phyloP scores from a whole-genome alignment of 2,888 invertebrate species.

The Drosophila aldrichi region DNA sequence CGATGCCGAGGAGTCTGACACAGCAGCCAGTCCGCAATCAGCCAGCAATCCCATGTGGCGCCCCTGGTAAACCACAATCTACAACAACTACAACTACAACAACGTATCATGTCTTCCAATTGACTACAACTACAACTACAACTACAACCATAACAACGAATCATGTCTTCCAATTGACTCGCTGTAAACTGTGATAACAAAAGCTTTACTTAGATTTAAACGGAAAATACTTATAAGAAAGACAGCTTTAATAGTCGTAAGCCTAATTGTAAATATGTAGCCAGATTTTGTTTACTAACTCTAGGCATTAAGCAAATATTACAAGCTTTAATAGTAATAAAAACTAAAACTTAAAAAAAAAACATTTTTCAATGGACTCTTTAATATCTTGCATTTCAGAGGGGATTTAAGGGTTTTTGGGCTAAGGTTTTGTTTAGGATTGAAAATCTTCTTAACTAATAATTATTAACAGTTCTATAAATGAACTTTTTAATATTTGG shows the following conservation, averaged over 20 bases:
- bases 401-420: no score
- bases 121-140: conserved; percentile 30
- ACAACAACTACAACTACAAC: conserved; percentile 28
- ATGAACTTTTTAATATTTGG: no score
- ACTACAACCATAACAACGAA: conserved; percentile 51
- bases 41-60: conserved; percentile 66
- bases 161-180: conserved; percentile 65
- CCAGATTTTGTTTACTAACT: conserved; percentile 28
- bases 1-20: conserved; percentile 69
- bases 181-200: conserved; percentile 63
- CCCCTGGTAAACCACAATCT: conserved; percentile 65
- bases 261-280: conserved; percentile 2
- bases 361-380: conserved; percentile 3
- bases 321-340: conserved; percentile 60
- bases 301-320: conserved; percentile 32
- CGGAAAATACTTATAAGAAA: conserved; percentile 22
- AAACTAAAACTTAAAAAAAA: conserved; percentile 39
- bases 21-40: conserved; percentile 49
- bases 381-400: not conserved
- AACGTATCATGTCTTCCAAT: conserved; percentile 66
- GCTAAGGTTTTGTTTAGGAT: no score
- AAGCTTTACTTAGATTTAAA: conserved; percentile 58
- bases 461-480: no score
- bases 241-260: conserved; percentile 53
- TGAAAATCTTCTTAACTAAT: no score